Base-by-base conservation (phyloP, 2,888 invertebrate genomes). In the Melanostoma scalare region DNA sequence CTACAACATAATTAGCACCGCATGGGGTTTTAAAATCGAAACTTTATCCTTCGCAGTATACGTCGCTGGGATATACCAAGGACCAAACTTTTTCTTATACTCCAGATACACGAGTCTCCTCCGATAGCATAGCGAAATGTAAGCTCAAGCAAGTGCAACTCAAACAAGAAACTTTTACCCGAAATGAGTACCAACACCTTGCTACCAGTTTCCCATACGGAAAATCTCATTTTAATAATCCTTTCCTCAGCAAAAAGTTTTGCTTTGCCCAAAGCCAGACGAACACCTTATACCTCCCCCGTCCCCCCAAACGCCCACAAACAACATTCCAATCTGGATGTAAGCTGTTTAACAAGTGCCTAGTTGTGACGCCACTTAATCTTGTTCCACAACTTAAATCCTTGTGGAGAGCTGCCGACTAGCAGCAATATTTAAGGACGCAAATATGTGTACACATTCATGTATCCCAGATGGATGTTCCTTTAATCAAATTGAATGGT, bases 171-270 rank as follows among this genome's bases (percentile, higher is more conserved):
- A 84, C 46, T 78, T 78, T 69, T 60, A 9, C 9, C 65, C 44
- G 53, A 78, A 78, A 78, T 46, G 65, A 10, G 8, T 42, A 42
- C 42, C 8, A 6, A 3, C 60, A 46, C 58, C 40, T 8, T 52
- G 31, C 48, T 63, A 52, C 60, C 50, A 67, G 63, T 38, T 69
- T 71, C 53, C 52, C 58, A 65, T 69, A 55, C 48, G 63, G 69
- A 60, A 71, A 84, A 84, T 84, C 85, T 85, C 80, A 85, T 85
- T 85, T 85, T 85, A 85, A 80, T 85, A 84, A 84, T 84, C 84
- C 79, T 73, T 79, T 67, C 60, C 65, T 50, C 8, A 60, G 56
- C 6, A 53, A 69, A 20, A 81, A 84, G 78, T 60, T 84, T 75
- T 65, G 30, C 74, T 75, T 52, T 75, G 71, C 36, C 79, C 69